A percentile compares a stretch with the other conserved stretches of the same genome.
Conservation (phyloP, 2,113 vertebrate genomes). For the Osmerus eperlanus region DNA sequence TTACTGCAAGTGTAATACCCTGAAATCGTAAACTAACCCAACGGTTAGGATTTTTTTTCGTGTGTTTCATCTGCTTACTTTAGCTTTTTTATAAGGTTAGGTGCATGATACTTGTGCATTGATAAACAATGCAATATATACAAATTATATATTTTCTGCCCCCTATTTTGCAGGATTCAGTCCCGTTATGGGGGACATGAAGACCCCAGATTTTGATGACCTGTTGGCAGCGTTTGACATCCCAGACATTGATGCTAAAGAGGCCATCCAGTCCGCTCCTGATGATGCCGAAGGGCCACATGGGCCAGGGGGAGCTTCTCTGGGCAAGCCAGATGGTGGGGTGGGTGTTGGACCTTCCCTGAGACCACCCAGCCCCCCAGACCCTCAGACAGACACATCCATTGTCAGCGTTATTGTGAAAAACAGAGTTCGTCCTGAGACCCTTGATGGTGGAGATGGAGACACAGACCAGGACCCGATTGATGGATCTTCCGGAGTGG, state of each 20-base stretch:
- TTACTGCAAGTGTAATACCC: too few species aligned
- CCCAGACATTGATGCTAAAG: slow-evolving; percentile 90
- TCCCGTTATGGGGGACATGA: slow-evolving; percentile 93
- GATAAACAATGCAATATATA: too few species aligned
- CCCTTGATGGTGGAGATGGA: slow-evolving; percentile 63
- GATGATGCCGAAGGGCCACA: slow-evolving; percentile 78
- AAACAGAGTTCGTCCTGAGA: slow-evolving; percentile 85
- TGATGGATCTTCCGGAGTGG: slow-evolving; percentile 54
- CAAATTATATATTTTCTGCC: neutral
- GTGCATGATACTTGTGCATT: too few species aligned
- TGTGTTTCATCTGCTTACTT: too few species aligned
- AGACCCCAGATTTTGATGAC: slow-evolving; percentile 94
- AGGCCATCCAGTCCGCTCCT: slow-evolving; percentile 85
- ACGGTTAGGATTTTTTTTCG: too few species aligned
- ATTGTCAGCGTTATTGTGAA: slow-evolving; percentile 94
- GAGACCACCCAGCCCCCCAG: slow-evolving; percentile 58
- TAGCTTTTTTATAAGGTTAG: too few species aligned
- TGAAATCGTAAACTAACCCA: too few species aligned
- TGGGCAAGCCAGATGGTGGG: slow-evolving; percentile 59
- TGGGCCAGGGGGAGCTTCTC: slow-evolving; percentile 50
- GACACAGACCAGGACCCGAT: slow-evolving; percentile 62
- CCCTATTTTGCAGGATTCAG: slow-evolving; percentile 57
- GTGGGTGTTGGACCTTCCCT: slow-evolving; percentile 66
- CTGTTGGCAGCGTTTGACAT: slow-evolving; percentile 94
- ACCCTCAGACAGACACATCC: slow-evolving; percentile 72